phyloP scores from a whole-genome alignment of 2,113 vertebrate genomes.

The Catharus fuscescens region DNA sequence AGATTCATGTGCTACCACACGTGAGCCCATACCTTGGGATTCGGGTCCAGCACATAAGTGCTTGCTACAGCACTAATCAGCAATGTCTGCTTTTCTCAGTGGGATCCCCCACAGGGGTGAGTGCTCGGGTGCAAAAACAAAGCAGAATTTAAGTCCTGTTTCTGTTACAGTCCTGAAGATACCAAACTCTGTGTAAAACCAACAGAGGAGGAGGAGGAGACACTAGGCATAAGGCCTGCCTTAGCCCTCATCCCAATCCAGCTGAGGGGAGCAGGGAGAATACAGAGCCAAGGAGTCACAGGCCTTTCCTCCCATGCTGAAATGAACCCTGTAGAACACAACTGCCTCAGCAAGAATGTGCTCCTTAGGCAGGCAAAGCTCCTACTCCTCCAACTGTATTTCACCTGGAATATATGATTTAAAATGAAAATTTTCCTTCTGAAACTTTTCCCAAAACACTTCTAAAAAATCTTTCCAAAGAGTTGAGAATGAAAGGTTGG shows the following conservation, averaged over 20 bases:
- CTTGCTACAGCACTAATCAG: not conserved
- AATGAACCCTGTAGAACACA: not conserved
- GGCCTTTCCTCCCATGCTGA: not conserved
- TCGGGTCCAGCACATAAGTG: not conserved
- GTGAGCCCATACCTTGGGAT: not conserved
- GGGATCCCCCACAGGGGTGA: not conserved
- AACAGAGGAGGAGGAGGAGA: not conserved
- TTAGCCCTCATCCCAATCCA: not conserved
- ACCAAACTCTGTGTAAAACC: not conserved
- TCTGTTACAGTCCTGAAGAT: not conserved
- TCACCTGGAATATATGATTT: not conserved
- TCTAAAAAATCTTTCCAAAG: not conserved
- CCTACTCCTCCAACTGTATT: not conserved
- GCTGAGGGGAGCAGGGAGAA: not conserved
- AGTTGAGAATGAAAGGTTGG: not conserved
- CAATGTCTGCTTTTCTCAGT: not conserved
- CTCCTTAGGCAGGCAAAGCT: not conserved
- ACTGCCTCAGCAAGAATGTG: not conserved
- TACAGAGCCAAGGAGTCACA: accelerated
- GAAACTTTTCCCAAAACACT: not conserved
- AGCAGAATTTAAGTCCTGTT: not conserved
- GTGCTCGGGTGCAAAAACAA: not conserved
- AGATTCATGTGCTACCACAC: not conserved
- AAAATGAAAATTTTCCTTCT: not conserved
- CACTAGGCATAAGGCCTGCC: not conserved